Conservation (phyloP, 2,797 vertebrate species). For the Trematomus bernacchii region DNA sequence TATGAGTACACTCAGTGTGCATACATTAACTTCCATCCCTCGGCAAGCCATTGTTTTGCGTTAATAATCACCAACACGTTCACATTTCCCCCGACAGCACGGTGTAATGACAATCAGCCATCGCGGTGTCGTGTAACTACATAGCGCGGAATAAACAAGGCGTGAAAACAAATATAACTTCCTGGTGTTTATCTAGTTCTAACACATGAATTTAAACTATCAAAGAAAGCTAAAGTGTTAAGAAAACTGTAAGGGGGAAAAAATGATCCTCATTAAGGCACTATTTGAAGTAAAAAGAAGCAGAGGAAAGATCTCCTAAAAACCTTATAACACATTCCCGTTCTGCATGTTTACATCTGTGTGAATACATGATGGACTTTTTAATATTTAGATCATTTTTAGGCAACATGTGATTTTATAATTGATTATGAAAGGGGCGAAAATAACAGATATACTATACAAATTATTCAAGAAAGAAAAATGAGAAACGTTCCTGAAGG, state of each 20-base stretch:
- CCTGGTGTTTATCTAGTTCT: background rate
- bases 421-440: background rate
- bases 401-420: background rate
- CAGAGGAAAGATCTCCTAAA: background rate
- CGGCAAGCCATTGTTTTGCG: conserved; percentile 22
- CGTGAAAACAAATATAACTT: conserved; percentile 31
- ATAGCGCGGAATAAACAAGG: conserved; percentile 17
- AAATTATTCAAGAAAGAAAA: background rate
- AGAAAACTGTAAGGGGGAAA: background rate
- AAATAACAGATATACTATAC: background rate
- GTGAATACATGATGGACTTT: no score
- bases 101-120: conserved; percentile 42
- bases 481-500: background rate
- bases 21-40: conserved; percentile 46
- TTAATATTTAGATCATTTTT: background rate
- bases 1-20: conserved; percentile 15
- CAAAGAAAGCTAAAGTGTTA: background rate
- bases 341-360: background rate
- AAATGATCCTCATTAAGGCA: background rate
- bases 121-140: conserved; percentile 22
- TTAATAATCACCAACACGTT: conserved; percentile 47
- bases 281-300: background rate
- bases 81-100: conserved; percentile 4
- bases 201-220: conserved; percentile 14
- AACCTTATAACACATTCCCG: conserved; percentile 8